Evolutionary conservation across 92 coral and sea anemone genomes (phyloP).

Genomic region (Heteractis magnifica): DNA sequence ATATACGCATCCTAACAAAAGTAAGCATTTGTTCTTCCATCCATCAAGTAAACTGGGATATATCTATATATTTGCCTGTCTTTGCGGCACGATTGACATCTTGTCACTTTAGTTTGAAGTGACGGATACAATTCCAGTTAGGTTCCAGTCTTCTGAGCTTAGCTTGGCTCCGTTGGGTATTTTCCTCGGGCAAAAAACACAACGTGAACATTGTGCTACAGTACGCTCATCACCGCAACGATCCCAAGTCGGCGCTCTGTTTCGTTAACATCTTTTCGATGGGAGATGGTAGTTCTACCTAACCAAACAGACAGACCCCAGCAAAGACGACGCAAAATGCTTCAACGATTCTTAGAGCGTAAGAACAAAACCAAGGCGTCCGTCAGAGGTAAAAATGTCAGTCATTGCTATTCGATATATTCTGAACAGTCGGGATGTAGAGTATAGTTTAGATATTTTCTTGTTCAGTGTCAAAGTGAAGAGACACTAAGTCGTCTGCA

Average conservation of each 20-base stretch:
- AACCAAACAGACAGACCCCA: conserved; percentile 54
- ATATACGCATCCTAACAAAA: background rate
- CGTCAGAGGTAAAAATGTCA: conserved; percentile 66
- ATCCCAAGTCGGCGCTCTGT: conserved; percentile 15
- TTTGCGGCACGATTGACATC: conserved; percentile 25
- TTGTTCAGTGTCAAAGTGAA: background rate
- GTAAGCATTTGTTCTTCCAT: background rate
- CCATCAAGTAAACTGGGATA: background rate
- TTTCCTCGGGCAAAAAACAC: conserved; percentile 27
- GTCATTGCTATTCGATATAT: conserved; percentile 23
- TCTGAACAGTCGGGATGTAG: conserved; percentile 14
- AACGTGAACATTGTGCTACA: conserved; percentile 13
- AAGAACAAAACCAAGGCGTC: conserved; percentile 77
- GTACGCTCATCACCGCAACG: conserved; percentile 17
- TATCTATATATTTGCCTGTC: background rate
- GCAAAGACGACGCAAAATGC: conserved; percentile 75
- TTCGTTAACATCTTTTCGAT: conserved; percentile 19
- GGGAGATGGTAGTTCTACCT: conserved; percentile 64
- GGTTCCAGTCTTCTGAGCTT: conserved; percentile 25
- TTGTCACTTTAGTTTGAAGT: conserved; percentile 14
- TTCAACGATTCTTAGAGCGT: conserved; percentile 81
- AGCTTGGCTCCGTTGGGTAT: conserved; percentile 18
- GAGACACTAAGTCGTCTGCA: background rate
- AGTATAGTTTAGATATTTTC: background rate
- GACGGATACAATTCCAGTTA: conserved; percentile 31